Evolutionary conservation across 2,113 vertebrate species (phyloP).

Genomic region (Pantherophis guttatus): DNA sequence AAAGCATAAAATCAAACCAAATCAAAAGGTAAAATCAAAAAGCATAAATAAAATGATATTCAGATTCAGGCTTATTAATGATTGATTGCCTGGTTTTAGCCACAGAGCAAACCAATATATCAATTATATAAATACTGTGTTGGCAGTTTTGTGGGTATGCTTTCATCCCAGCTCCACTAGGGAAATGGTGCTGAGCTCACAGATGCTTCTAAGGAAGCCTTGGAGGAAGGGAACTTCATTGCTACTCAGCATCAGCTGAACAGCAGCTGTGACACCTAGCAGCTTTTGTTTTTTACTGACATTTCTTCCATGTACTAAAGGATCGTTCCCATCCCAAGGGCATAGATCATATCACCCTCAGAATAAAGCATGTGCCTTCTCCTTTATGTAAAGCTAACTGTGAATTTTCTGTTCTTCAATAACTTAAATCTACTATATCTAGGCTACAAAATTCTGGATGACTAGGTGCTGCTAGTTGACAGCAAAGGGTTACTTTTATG

Average conservation of each 20-base stretch:
- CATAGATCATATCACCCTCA: not conserved
- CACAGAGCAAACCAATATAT: constrained; percentile 13
- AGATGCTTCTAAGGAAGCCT: not conserved
- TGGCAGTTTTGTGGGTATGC: constrained; percentile 9
- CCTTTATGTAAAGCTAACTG: not conserved
- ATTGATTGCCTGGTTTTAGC: constrained; percentile 10
- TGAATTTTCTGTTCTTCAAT: constrained; percentile 6
- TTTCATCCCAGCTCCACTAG: not conserved
- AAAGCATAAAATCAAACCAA: not conserved
- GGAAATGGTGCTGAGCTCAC: not conserved
- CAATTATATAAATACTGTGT: constrained; percentile 5
- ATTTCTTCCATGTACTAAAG: constrained; percentile 5
- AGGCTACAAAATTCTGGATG: not conserved
- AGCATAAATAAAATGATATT: not conserved
- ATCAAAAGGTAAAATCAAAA: not conserved
- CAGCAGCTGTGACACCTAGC: not conserved
- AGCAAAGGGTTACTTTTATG: not conserved
- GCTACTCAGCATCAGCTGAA: not conserved
- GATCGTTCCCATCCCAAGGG: not conserved
- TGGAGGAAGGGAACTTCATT: not conserved
- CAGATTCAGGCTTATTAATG: not conserved
- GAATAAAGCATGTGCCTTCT: not conserved
- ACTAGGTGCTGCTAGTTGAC: not conserved
- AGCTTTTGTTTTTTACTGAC: not conserved
- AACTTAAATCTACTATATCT: not conserved